A percentile compares a stretch with the other conserved stretches of the same genome.
Conservation (phyloP, 2,888 invertebrate genomes). For the Resseliella maxima region DNA sequence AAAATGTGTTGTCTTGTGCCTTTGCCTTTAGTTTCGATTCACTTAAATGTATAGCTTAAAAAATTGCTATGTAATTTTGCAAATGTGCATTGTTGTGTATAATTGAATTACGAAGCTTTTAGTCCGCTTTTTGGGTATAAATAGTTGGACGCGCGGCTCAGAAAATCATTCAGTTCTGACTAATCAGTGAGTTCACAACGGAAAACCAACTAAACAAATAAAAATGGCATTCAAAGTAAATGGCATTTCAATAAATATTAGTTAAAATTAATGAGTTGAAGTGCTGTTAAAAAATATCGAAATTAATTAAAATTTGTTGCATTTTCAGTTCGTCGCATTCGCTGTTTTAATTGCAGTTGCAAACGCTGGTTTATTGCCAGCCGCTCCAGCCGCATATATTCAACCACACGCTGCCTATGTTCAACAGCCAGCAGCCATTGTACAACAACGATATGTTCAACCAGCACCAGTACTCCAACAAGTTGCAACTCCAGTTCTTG, state of each 20-base stretch:
- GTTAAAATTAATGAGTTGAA: not conserved
- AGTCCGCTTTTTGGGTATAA: not conserved
- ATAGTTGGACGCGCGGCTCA: not conserved
- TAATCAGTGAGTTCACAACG: not conserved
- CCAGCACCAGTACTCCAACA: slow-evolving; percentile 16
- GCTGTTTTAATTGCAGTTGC: slow-evolving; percentile 62
- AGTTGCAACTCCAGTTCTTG: slow-evolving; percentile 58
- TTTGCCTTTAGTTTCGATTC: not conserved
- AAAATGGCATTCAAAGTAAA: slow-evolving; percentile 67
- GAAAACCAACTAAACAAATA: not conserved
- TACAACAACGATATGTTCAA: slow-evolving; percentile 21
- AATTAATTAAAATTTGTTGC: not conserved
- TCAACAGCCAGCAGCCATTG: not conserved
- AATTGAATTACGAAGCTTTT: slow-evolving; percentile 1
- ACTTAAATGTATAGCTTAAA: not conserved
- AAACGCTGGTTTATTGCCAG: slow-evolving; percentile 61
- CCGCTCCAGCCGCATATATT: not conserved
- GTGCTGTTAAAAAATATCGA: not conserved
- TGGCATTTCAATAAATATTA: not conserved
- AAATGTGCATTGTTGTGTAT: slow-evolving; percentile 45
- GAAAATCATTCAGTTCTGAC: slow-evolving; percentile 53
- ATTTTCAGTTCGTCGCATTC: slow-evolving; percentile 58
- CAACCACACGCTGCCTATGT: slow-evolving; percentile 16
- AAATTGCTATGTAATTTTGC: not conserved
- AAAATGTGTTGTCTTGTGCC: slow-evolving; percentile 1